Evolutionary conservation across 1,140 invertebrate genomes (phyloP).

Genomic region (Lycorma delicatula): DNA sequence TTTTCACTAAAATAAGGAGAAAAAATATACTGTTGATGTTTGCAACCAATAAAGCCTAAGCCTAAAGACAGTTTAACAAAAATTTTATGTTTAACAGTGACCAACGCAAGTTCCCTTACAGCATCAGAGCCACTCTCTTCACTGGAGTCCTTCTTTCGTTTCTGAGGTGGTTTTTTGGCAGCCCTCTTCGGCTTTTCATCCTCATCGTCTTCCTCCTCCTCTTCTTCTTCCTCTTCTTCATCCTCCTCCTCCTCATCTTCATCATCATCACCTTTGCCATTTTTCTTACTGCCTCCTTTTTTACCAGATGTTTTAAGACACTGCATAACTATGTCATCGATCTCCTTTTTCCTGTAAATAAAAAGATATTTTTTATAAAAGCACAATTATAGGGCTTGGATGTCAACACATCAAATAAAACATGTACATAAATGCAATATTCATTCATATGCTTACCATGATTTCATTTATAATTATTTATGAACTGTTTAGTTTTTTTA

Average conservation of each 20-base stretch:
- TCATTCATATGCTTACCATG: too few species aligned
- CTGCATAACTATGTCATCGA: conserved; percentile 76
- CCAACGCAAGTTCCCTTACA: conserved; percentile 29
- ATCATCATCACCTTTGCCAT: conserved; percentile 51
- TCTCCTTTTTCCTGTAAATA: conserved; percentile 61
- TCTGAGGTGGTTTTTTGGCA: conserved; percentile 46
- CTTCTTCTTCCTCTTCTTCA: conserved; percentile 46
- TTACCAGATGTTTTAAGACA: conserved; percentile 52
- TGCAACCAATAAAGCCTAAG: too few species aligned
- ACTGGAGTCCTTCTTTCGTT: conserved; percentile 52
- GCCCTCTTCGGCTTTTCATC: conserved; percentile 50
- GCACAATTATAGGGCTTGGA: too few species aligned
- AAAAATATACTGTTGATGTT: too few species aligned
- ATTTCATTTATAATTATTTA: too few species aligned
- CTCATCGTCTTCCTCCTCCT: conserved; percentile 38
- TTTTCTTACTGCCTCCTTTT: conserved; percentile 44
- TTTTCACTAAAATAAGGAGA: too few species aligned
- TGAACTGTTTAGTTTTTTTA: too few species aligned
- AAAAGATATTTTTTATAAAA: conserved; percentile 1
- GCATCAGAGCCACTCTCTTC: conserved; percentile 47
- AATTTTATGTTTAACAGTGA: too few species aligned
- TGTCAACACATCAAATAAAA: too few species aligned
- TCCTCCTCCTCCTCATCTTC: conserved; percentile 47
- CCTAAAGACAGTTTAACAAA: too few species aligned
- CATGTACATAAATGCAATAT: too few species aligned